A percentile compares a stretch with the other conserved stretches of the same genome.
Evolutionary conservation across 1,140 invertebrate genomes (phyloP).

Genomic region (Drosophila ogumai): DNA sequence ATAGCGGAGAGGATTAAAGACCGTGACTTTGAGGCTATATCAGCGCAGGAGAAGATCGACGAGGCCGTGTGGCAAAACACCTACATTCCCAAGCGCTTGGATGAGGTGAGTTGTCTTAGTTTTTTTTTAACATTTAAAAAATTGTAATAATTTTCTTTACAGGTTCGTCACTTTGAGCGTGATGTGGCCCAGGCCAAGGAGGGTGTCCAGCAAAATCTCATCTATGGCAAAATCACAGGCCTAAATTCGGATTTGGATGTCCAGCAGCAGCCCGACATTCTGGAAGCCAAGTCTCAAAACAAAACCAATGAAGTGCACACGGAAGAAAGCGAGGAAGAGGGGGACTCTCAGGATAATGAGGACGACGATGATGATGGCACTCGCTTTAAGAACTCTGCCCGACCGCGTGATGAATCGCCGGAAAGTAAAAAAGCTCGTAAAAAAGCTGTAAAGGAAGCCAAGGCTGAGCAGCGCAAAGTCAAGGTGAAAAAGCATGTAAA

Average conservation of each 20-base stretch:
- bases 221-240: conserved; percentile 94
- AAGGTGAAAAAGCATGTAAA: conserved; percentile 99
- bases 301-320: conserved; percentile 77
- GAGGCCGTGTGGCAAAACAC: conserved; percentile 97
- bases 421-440: conserved; percentile 94
- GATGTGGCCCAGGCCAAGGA: conserved; percentile 93
- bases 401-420: conserved; percentile 94
- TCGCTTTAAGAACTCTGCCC: conserved; percentile 89
- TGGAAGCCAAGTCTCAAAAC: conserved; percentile 51
- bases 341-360: conserved; percentile 65
- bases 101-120: conserved; percentile 88
- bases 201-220: conserved; percentile 90
- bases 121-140: too few relatives aligned
- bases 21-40: conserved; percentile 87
- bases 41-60: conserved; percentile 90
- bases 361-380: conserved; percentile 85
- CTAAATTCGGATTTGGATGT: conserved; percentile 92
- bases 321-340: conserved; percentile 85
- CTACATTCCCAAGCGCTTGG: conserved; percentile 97
- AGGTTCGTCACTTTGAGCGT: conserved; percentile 95
- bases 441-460: conserved; percentile 93
- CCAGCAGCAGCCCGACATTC: conserved; percentile 86
- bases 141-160: too few relatives aligned
- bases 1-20: conserved; percentile 89
- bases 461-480: conserved; percentile 95